Conservation (phyloP, 2,888 invertebrate genomes). For the Steinernema hermaphroditum region DNA sequence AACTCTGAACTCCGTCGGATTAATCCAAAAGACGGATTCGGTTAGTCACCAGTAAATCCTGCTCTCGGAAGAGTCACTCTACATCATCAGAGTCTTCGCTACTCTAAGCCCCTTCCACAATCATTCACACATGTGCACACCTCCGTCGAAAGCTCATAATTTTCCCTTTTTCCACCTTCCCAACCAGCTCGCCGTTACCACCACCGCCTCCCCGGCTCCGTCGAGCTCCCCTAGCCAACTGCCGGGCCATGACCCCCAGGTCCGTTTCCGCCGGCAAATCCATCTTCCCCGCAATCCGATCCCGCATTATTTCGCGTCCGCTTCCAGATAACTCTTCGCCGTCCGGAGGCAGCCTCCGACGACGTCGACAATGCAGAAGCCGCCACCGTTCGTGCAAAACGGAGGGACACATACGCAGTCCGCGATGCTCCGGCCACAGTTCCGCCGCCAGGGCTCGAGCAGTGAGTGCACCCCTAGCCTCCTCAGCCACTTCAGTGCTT, state of each 20-base stretch:
- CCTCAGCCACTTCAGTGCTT: neutral
- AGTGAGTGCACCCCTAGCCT: no score
- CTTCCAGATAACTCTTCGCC: neutral
- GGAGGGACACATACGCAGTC: conserved; percentile 26
- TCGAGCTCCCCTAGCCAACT: neutral
- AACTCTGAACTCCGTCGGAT: no score
- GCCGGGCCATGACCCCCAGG: neutral
- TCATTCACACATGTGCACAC: no score
- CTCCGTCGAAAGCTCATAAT: neutral
- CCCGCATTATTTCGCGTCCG: neutral
- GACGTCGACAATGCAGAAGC: neutral
- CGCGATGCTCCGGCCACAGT: conserved; percentile 37
- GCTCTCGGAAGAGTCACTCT: no score
- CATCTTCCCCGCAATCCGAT: neutral
- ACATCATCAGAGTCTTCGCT: no score
- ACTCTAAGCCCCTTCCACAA: no score
- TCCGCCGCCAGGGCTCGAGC: conserved; percentile 51
- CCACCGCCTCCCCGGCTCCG: neutral
- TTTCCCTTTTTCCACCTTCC: neutral
- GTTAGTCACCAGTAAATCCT: no score
- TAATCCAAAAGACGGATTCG: no score
- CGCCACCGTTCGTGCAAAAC: conserved; percentile 30
- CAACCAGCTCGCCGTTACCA: neutral
- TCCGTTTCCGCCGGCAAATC: neutral
- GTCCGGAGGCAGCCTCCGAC: neutral